Conservation (phyloP, 1,140 invertebrate genomes). For the Bombyx mori region DNA sequence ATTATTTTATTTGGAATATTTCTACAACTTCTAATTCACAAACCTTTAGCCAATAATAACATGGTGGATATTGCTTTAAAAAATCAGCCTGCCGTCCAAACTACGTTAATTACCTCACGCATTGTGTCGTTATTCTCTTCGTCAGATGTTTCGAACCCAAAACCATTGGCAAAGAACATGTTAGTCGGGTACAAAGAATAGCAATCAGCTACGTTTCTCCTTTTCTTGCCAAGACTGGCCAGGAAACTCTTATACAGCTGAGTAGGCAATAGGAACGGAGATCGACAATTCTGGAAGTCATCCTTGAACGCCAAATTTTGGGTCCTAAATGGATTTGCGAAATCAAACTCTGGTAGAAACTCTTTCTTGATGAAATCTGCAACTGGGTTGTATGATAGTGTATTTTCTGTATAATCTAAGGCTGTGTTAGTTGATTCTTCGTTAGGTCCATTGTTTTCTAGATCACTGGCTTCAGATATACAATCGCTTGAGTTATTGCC, state of each 20-base stretch:
- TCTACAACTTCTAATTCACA: too few relatives aligned
- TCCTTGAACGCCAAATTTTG: conserved; percentile 56
- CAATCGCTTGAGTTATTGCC: conserved; percentile 44
- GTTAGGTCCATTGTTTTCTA: conserved; percentile 55
- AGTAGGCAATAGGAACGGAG: conserved; percentile 78
- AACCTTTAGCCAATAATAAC: too few relatives aligned
- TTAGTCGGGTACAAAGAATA: conserved; percentile 66
- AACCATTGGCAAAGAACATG: conserved; percentile 63
- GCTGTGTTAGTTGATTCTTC: conserved; percentile 41
- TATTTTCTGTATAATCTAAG: conserved; percentile 55
- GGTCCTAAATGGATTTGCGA: conserved; percentile 56
- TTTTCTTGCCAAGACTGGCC: conserved; percentile 73
- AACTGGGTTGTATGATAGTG: conserved; percentile 49
- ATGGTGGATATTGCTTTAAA: not conserved
- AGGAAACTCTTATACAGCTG: conserved; percentile 84
- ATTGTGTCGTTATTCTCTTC: conserved; percentile 64
- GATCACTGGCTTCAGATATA: conserved; percentile 55
- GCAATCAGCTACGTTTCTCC: conserved; percentile 60
- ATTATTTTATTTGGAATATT: too few relatives aligned
- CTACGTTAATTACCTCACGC: conserved; percentile 27
- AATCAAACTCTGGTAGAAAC: conserved; percentile 65
- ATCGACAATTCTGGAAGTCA: conserved; percentile 45
- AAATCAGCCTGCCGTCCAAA: not conserved
- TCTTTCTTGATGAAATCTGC: conserved; percentile 70
- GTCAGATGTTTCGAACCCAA: conserved; percentile 59